These are phyloP conservation scores for Poecilia picta DNA, from an alignment of 2,797 vertebrate genomes.

Conservation along the genomic window DNA sequence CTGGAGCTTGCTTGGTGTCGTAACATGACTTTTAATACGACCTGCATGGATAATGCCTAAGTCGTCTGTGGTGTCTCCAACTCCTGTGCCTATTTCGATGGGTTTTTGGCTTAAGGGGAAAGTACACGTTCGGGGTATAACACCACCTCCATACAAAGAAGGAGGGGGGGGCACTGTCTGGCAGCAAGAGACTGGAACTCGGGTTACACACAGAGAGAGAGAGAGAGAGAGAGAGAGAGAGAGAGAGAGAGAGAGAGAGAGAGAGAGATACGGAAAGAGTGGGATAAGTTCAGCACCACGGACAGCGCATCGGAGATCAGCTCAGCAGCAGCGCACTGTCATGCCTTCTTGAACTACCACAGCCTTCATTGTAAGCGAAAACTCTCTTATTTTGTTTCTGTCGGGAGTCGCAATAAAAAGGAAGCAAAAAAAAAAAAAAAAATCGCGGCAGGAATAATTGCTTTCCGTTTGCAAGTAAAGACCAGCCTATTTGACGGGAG, in stretches of 20 bases:
- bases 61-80: not conserved
- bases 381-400: not conserved
- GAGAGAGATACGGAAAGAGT: slow-evolving; percentile 28
- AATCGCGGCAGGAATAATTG: slow-evolving; percentile 39
- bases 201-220: slow-evolving; percentile 11
- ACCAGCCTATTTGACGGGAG: slow-evolving; percentile 52
- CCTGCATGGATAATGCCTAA: not conserved
- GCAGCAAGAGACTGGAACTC: slow-evolving; percentile 46
- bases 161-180: slow-evolving; percentile 68
- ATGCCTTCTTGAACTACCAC: slow-evolving; percentile 37
- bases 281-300: slow-evolving; percentile 68
- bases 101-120: slow-evolving; percentile 17
- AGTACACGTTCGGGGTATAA: slow-evolving; percentile 13
- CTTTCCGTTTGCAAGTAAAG: slow-evolving; percentile 24
- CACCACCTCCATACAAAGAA: slow-evolving; percentile 52
- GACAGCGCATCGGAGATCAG: slow-evolving; percentile 52
- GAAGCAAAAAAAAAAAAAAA: not conserved
- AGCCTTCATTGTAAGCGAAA: not conserved
- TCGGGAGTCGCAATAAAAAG: slow-evolving; percentile 27
- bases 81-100: not conserved
- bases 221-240: slow-evolving; percentile 29
- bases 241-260: slow-evolving; percentile 22
- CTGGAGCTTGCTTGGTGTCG: not conserved
- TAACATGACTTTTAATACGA: not conserved
- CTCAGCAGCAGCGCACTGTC: slow-evolving; percentile 42